Evolutionary conservation across 2,797 vertebrate genomes (phyloP), one percentile per base, ranked within the genome.

Genomic region (Florisuga fusca): DNA sequence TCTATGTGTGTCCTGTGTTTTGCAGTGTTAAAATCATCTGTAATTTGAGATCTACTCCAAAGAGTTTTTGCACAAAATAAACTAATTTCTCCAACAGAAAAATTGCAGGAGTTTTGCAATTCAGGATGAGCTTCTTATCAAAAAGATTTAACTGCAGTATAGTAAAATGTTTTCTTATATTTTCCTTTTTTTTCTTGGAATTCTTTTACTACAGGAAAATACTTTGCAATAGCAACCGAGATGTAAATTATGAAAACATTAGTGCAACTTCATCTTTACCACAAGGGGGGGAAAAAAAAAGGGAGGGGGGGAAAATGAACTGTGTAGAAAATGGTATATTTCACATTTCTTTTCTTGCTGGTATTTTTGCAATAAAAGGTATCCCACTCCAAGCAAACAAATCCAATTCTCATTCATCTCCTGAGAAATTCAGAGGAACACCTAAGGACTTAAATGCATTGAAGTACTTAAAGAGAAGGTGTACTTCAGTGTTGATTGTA

Each of bases 1-100:
- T 23, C 23, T 64, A 12, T 7, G 2, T 15, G 15, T 8, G 2
- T 38, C 16, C 26, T 3, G 0, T 21, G 8, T 18, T 86, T 36
- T 46, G 19, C 25, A 33, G 55, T 4, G 9, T 29, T 22, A 54
- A 76, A 93, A 67, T 38, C 17, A 21, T n/a, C 45, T 64, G n/a
- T 36, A 45, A 17, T n/a, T 41, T 25, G 11, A 79, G 15, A 81
- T 5, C 9, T 58, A 38, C 9, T 38, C 15, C 22, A 59, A 43
- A 55, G 17, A 53, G 3, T 1, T 68, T 71, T 75, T 72, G 26
- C 5, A 13, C 14, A 76, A 81, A 90, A 71, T 34, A 26, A 73
- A 5, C 46, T 75, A 0, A 15, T 73, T 63, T 69, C 51, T 72
- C 69, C 21, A 67, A 41, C 3, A 73, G 27, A 77, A 71, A 69